phyloP scores from a whole-genome alignment of 2,113 vertebrate species.

The Ageneiosus marmoratus region DNA sequence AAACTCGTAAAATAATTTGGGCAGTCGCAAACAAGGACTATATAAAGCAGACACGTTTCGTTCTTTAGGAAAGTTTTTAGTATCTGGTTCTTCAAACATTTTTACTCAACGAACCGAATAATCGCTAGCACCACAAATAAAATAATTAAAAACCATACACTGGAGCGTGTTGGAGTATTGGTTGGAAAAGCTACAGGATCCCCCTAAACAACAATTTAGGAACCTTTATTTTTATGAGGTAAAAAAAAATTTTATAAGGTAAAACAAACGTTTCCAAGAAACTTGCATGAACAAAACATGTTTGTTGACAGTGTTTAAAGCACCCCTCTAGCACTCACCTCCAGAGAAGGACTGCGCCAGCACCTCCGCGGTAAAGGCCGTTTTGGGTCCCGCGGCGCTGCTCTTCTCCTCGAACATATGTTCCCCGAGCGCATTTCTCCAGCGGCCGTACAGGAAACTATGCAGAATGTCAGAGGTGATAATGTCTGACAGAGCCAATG shows the following conservation, averaged over 20 bases:
- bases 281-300: background rate
- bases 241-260: background rate
- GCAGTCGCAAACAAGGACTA: too few relatives aligned
- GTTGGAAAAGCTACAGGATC: background rate
- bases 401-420: slow-evolving; percentile 88
- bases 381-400: slow-evolving; percentile 82
- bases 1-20: too few relatives aligned
- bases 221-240: background rate
- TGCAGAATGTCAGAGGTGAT: slow-evolving; percentile 98
- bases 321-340: slow-evolving; percentile 71
- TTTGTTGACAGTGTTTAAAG: background rate
- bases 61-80: background rate
- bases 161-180: too few relatives aligned
- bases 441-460: slow-evolving; percentile 96
- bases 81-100: background rate
- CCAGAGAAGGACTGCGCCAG: slow-evolving; percentile 96
- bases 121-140: background rate
- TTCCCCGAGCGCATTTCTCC: slow-evolving; percentile 93
- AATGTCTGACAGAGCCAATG: slow-evolving; percentile 88
- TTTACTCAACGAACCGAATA: background rate
- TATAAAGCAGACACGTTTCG: too few relatives aligned
- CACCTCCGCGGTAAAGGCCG: slow-evolving; percentile 95
- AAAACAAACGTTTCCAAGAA: background rate
- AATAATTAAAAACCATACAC: background rate
- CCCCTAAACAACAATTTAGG: background rate